Base-by-base conservation (phyloP, 2,797 vertebrate species). In the Triplophysa yarkandensis region DNA sequence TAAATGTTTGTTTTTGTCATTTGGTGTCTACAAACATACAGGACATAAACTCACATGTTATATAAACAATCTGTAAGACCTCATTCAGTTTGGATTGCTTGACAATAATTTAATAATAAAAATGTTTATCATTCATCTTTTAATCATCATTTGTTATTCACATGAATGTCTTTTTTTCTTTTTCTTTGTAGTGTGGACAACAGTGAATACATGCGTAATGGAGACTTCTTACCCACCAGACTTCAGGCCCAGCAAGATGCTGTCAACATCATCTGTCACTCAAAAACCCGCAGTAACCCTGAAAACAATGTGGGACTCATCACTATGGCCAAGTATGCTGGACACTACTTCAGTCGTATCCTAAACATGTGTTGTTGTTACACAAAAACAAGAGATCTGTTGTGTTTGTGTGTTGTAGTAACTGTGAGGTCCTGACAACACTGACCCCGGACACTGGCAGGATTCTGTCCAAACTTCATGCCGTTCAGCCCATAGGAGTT, bases 201-300 rank as follows among this genome's bases (percentile, higher is more conserved):
- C 92, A 99, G 97, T n/a, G 97, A 98, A 71, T 98, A 96, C 74
- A 98, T 99, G 97, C 89, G 97, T 28, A 99, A 99, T 62, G 97
- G 97, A 50, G 97, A 98, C 81, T 99, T 99, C 84, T 76, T 98
- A 21, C 97, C 97, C 1, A 99, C 96, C 0, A 92, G 97, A 74
- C 91, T 99, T 67, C 97, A 98, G 83, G 97, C 96, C 46, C 97
- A 98, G 55, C 97, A 99, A 76, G 97, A 99, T 14, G 96, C 97
- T 0, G 97, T 98, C 76, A 99, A 99, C 90, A 98, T 99, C 0
- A 96, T 99, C 0, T 99, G 97, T 68, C 97, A 97, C 84, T 98
- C 97, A 0, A 98, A 99, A 82, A 98, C 97, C 54, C 93, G 97
- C 39, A 98, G 94, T 81, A 99, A 99, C 82, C 97, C 97, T 0